Percentiles rank a stretch among this genome's conserved stretches.
These are phyloP conservation scores for Halictus ligatus DNA, from an alignment of 2,888 invertebrate genomes.

Conservation along the genomic window DNA sequence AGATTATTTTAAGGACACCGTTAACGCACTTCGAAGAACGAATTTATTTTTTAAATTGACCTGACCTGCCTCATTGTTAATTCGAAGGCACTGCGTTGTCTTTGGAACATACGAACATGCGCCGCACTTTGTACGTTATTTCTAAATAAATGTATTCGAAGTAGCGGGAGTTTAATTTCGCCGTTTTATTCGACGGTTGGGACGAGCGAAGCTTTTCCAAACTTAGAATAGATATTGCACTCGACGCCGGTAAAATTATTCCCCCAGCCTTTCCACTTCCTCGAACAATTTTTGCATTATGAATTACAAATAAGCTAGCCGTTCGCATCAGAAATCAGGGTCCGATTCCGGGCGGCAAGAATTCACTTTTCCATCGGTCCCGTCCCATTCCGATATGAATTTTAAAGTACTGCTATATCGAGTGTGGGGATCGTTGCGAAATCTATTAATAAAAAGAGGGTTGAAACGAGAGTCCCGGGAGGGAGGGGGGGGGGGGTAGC, in stretches of 20 bases:
- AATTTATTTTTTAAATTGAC: conserved; percentile 12
- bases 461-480: not conserved
- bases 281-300: conserved; percentile 43
- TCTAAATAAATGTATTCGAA: conserved; percentile 29
- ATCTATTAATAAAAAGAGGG: not conserved
- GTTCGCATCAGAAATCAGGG: conserved; percentile 11
- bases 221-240: conserved; percentile 1
- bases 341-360: not conserved
- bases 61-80: not conserved
- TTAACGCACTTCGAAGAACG: conserved; percentile 1
- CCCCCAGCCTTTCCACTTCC: conserved; percentile 19
- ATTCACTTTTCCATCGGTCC: not conserved
- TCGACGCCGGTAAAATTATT: conserved; percentile 27
- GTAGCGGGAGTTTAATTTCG: not conserved
- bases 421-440: not conserved
- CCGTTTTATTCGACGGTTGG: not conserved
- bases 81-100: not conserved
- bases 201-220: not conserved
- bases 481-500: too few species aligned
- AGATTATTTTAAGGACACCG: not conserved
- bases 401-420: not conserved
- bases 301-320: conserved; percentile 58
- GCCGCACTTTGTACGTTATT: conserved; percentile 29
- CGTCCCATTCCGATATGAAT: conserved; percentile 1
- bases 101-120: not conserved